These are phyloP conservation scores for Whitmania pigra DNA, from an alignment of 1,140 invertebrate species.

Conservation along the genomic window DNA sequence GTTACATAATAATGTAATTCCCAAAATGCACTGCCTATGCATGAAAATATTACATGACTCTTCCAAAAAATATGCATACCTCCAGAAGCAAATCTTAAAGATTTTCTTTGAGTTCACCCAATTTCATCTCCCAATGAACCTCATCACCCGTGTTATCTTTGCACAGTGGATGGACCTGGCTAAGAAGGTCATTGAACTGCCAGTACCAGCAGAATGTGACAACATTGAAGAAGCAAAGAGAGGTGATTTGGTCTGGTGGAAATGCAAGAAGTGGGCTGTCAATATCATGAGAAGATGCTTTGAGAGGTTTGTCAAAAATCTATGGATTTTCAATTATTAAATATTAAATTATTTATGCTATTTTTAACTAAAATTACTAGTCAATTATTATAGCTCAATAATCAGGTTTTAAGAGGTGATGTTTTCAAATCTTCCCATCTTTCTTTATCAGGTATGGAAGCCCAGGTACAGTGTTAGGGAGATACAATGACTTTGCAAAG, in stretches of 20 bases:
- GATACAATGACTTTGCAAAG: conserved; percentile 82
- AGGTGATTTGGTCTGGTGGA: conserved; percentile 85
- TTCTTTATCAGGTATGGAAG: conserved; percentile 67
- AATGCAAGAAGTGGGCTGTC: conserved; percentile 94
- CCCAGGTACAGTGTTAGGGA: conserved; percentile 75
- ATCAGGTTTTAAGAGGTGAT: background rate
- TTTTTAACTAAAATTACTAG: no score
- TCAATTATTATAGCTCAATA: background rate
- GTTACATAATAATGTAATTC: conserved; percentile 77
- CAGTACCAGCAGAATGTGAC: conserved; percentile 57
- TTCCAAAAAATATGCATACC: conserved; percentile 68
- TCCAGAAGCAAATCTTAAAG: conserved; percentile 94
- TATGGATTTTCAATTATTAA: no score
- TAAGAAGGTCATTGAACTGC: conserved; percentile 61
- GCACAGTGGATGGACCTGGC: conserved; percentile 93
- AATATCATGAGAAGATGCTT: conserved; percentile 86
- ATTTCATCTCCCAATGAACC: conserved; percentile 75
- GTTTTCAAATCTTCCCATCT: conserved; percentile 3
- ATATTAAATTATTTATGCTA: background rate
- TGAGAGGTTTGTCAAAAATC: conserved; percentile 56
- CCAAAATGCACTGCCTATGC: conserved; percentile 77
- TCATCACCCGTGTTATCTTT: conserved; percentile 76
- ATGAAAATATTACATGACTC: conserved; percentile 65
- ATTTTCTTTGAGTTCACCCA: conserved; percentile 87
- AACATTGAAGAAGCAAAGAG: conserved; percentile 65